Evolutionary conservation across 2,113 vertebrate genomes (phyloP).

Genomic region (Neolamprologus cancellatus): DNA sequence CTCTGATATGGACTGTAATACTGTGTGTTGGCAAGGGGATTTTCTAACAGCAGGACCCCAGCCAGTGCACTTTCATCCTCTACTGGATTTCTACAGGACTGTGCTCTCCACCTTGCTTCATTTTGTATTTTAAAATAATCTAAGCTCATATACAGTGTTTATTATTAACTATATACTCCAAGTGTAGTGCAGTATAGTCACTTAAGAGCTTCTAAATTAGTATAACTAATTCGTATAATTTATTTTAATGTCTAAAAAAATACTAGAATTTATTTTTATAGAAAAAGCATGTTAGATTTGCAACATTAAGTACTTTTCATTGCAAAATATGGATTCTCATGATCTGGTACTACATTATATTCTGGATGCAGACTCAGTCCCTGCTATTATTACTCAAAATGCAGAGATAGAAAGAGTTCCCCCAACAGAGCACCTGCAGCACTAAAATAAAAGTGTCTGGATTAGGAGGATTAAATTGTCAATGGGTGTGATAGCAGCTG

Average conservation of each 20-base stretch:
- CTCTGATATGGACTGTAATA: constrained; percentile 34
- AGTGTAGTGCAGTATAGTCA: not conserved
- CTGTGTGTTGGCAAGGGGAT: not conserved
- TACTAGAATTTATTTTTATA: not conserved
- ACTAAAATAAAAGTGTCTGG: constrained; percentile 26
- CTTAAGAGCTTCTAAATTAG: not conserved
- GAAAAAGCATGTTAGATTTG: not conserved
- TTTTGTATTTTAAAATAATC: not conserved
- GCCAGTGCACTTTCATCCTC: constrained; percentile 10
- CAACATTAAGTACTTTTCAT: not conserved
- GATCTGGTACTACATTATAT: not conserved
- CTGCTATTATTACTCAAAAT: not conserved
- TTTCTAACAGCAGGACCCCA: not conserved
- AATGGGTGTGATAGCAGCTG: constrained; percentile 29
- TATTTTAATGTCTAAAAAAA: not conserved
- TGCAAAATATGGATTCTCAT: not conserved
- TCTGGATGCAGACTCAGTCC: not conserved
- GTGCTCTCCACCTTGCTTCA: not conserved
- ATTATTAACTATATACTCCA: not conserved
- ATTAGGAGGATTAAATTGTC: constrained; percentile 46
- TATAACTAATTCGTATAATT: not conserved
- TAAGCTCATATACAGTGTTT: not conserved
- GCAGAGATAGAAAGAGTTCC: constrained; percentile 15
- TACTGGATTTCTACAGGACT: not conserved
- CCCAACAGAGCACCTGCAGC: constrained; percentile 26